phyloP scores from a whole-genome alignment of 2,797 vertebrate species.

The Botia kubotai region DNA sequence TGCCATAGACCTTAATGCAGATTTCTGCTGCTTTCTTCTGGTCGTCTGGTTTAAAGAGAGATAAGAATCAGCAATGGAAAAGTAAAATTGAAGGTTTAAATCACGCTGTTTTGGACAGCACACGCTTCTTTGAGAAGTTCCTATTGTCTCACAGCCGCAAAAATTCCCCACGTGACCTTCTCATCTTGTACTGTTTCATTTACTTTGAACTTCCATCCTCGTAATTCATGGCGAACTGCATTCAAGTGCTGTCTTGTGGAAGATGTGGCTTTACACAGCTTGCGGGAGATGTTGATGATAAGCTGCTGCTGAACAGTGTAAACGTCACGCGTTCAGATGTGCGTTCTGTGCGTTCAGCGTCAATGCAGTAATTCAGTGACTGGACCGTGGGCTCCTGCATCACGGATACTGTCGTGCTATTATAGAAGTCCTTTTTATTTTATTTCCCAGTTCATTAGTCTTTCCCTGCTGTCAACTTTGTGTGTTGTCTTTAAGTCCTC shows the following conservation, averaged over 20 bases:
- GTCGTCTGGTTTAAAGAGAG: conserved; percentile 23
- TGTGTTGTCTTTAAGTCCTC: background rate
- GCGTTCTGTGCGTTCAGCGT: conserved; percentile 45
- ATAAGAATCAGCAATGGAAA: conserved; percentile 5
- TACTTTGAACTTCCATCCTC: conserved; percentile 17
- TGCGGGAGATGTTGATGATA: conserved; percentile 2
- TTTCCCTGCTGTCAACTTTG: conserved; percentile 20
- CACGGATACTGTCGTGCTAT: conserved; percentile 53
- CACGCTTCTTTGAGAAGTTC: background rate
- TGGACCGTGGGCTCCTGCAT: background rate
- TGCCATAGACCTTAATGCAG: conserved; percentile 32
- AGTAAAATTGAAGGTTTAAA: conserved; percentile 39
- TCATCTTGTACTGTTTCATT: background rate
- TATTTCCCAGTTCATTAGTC: conserved; percentile 40
- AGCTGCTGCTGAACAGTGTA: conserved; percentile 22
- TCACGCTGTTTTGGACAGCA: conserved; percentile 21
- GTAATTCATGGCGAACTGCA: conserved; percentile 1
- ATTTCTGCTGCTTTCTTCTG: conserved; percentile 49
- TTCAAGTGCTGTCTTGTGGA: conserved; percentile 28
- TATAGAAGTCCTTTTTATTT: conserved; percentile 31
- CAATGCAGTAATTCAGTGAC: conserved; percentile 22
- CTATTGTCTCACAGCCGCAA: conserved; percentile 2
- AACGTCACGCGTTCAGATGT: conserved; percentile 5
- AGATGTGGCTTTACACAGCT: conserved; percentile 7
- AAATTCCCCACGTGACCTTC: background rate